Percentiles rank a stretch among this genome's conserved stretches.
Conservation (phyloP, 2,888 invertebrate genomes). For the Chrysodeixis includens region DNA sequence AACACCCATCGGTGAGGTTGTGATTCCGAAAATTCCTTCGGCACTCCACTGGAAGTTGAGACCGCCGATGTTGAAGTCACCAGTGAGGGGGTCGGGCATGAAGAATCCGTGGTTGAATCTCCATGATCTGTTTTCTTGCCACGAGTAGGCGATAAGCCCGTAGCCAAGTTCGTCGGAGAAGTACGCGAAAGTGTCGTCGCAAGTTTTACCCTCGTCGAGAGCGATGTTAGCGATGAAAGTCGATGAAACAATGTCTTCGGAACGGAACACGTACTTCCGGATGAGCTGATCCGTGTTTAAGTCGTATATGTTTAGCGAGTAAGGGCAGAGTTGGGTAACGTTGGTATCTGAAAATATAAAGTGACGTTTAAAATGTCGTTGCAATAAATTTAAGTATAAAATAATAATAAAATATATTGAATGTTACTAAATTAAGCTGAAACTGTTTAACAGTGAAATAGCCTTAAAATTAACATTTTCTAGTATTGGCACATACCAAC, state of each 20-base stretch:
- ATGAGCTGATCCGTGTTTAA: slow-evolving; percentile 92
- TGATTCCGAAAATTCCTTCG: slow-evolving; percentile 95
- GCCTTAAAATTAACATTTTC: neutral
- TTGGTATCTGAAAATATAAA: slow-evolving; percentile 77
- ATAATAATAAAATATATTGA: neutral
- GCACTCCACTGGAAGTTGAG: slow-evolving; percentile 96
- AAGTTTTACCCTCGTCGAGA: slow-evolving; percentile 93
- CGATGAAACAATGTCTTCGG: slow-evolving; percentile 92
- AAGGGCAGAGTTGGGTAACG: slow-evolving; percentile 93
- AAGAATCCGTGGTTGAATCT: slow-evolving; percentile 94
- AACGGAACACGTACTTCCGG: slow-evolving; percentile 91
- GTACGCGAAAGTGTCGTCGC: slow-evolving; percentile 94
- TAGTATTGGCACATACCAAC: neutral
- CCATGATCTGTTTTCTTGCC: slow-evolving; percentile 94
- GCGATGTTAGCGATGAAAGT: slow-evolving; percentile 96
- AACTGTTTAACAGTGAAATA: neutral
- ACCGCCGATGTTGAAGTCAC: slow-evolving; percentile 94
- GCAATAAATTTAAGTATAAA: neutral
- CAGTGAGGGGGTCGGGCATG: slow-evolving; percentile 94
- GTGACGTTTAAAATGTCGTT: neutral
- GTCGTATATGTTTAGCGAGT: slow-evolving; percentile 93
- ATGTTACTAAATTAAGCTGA: neutral
- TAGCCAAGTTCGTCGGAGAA: slow-evolving; percentile 95
- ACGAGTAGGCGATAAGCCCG: slow-evolving; percentile 94
- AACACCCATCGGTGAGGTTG: slow-evolving; percentile 90